phyloP scores from a whole-genome alignment of 1,140 invertebrate species.

The Bombyx mandarina region DNA sequence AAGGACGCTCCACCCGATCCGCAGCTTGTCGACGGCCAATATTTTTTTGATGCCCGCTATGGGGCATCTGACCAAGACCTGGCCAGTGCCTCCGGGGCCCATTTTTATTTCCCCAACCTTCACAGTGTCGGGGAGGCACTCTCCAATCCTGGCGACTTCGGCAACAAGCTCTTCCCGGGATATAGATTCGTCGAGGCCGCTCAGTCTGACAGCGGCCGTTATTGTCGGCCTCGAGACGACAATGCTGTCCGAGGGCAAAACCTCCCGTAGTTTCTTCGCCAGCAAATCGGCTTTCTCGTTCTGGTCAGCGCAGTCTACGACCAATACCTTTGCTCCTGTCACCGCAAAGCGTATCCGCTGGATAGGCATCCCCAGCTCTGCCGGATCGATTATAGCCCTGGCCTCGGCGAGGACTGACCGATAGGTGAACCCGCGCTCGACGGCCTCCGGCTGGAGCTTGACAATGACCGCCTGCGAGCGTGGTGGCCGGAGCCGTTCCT shows the following conservation, averaged over 20 bases:
- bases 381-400: background rate
- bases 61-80: no score
- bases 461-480: background rate
- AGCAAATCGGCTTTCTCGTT: background rate
- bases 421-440: background rate
- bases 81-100: no score
- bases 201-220: background rate
- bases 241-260: background rate
- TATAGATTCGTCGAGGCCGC: background rate
- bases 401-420: background rate
- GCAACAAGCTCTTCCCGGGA: background rate
- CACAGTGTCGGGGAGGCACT: no score
- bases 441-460: background rate
- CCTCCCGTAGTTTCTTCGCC: background rate
- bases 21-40: no score
- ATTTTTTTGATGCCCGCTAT: no score
- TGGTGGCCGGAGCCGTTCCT: background rate
- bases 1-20: no score
- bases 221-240: background rate
- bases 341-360: background rate
- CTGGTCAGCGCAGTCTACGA: background rate
- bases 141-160: no score
- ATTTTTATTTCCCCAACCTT: no score
- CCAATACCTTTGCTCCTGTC: background rate
- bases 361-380: background rate